These are phyloP conservation scores for Thunnus maccoyii DNA, from an alignment of 2,113 vertebrate species.

Conservation along the genomic window DNA sequence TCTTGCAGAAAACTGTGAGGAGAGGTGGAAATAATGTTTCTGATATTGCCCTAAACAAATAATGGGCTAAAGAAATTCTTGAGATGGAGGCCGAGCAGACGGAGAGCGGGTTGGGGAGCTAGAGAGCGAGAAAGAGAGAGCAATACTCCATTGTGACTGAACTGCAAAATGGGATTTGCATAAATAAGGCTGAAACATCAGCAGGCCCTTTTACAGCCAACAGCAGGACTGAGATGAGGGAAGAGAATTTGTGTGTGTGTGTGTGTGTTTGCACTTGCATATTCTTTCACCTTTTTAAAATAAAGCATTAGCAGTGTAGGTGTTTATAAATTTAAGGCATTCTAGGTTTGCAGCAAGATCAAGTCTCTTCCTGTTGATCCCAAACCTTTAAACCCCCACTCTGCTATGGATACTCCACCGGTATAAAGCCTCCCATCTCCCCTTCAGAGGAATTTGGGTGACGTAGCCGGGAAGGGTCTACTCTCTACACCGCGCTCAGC, in stretches of 20 bases:
- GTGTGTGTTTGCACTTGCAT: slow-evolving; percentile 9
- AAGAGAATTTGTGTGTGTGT: slow-evolving; percentile 40
- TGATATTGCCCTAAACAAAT: slow-evolving; percentile 72
- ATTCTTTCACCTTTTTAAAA: slow-evolving; percentile 12
- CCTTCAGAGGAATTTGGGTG: slow-evolving; percentile 52
- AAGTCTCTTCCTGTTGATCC: slow-evolving; percentile 29
- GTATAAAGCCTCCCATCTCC: slow-evolving; percentile 36
- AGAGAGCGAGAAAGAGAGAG: slow-evolving; percentile 58
- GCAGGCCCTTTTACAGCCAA: slow-evolving; percentile 74
- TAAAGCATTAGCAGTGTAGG: slow-evolving; percentile 23
- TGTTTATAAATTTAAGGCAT: slow-evolving; percentile 29
- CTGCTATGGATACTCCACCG: slow-evolving; percentile 27
- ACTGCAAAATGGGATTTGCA: slow-evolving; percentile 86
- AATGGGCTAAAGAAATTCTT: slow-evolving; percentile 64
- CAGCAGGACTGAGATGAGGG: slow-evolving; percentile 70
- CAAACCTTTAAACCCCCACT: slow-evolving; percentile 23
- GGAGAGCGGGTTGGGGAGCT: slow-evolving; percentile 49
- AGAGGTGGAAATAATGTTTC: slow-evolving; percentile 63
- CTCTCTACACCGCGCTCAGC: slow-evolving; percentile 42
- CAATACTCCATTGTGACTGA: slow-evolving; percentile 81
- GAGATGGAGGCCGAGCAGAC: slow-evolving; percentile 76
- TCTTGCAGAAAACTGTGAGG: slow-evolving; percentile 45
- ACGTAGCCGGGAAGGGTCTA: slow-evolving; percentile 56
- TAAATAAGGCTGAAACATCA: slow-evolving; percentile 84
- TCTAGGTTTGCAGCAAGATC: slow-evolving; percentile 46